A percentile compares a stretch with the other conserved stretches of the same genome.
These are phyloP conservation scores for Hecatera dysodea DNA, from an alignment of 2,888 invertebrate species.

Conservation along the genomic window DNA sequence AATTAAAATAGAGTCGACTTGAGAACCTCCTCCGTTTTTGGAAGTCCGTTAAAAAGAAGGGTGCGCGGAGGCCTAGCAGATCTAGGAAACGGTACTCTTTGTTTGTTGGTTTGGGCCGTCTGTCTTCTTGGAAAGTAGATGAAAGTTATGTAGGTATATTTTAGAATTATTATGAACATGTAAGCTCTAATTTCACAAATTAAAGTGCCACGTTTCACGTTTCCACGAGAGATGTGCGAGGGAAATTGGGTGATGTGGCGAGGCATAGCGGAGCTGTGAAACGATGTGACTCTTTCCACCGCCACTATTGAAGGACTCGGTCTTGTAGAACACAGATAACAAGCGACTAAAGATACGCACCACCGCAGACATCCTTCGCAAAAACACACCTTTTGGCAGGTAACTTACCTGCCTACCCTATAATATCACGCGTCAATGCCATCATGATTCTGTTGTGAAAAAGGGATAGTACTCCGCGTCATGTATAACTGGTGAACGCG, in stretches of 20 bases:
- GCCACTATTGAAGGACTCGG: not conserved
- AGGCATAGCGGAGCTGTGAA: not conserved
- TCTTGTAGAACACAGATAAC: not conserved
- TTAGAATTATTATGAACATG: no score
- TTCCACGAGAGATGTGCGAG: not conserved
- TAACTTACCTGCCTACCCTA: not conserved
- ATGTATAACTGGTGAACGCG: no score
- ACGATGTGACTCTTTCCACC: not conserved
- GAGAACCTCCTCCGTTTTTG: no score
- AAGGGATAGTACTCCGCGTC: no score
- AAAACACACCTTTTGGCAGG: not conserved
- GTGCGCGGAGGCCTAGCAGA: no score
- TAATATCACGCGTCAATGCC: not conserved
- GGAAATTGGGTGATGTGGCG: not conserved
- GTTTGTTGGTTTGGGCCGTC: not conserved
- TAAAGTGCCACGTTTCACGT: no score
- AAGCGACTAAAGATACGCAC: not conserved
- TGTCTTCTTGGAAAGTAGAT: not conserved
- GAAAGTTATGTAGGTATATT: no score
- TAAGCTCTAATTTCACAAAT: no score
- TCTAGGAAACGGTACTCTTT: no score
- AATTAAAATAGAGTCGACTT: no score
- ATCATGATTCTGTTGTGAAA: not conserved
- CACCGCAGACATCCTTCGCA: not conserved
- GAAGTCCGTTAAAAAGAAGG: no score